Conservation (phyloP, 2,888 invertebrate genomes). For the Pilophorus perplexus region DNA sequence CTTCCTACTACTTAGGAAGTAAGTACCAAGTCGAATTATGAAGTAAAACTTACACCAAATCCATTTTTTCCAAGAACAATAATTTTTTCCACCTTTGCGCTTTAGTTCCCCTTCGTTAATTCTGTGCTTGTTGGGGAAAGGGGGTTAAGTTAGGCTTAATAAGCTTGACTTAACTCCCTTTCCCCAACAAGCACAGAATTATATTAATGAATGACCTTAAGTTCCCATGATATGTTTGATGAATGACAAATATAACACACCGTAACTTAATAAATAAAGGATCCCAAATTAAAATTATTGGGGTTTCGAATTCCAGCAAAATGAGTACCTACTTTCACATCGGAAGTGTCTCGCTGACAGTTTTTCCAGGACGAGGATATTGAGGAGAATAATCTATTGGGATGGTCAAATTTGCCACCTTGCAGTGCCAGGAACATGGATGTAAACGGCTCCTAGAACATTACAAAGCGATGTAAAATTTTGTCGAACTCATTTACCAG, state of each 20-base stretch:
- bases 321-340: slow-evolving; percentile 75
- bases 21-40: too few relatives aligned
- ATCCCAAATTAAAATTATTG: too few relatives aligned
- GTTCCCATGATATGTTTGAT: too few relatives aligned
- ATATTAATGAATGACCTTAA: too few relatives aligned
- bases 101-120: too few relatives aligned
- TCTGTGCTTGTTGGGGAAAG: too few relatives aligned
- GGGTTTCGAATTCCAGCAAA: too few relatives aligned
- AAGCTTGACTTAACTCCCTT: too few relatives aligned
- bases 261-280: background rate
- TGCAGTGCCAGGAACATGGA: slow-evolving; percentile 97
- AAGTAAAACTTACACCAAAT: too few relatives aligned
- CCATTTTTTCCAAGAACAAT: background rate
- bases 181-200: too few relatives aligned
- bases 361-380: slow-evolving; percentile 97
- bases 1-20: too few relatives aligned
- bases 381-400: slow-evolving; percentile 93
- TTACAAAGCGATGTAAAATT: background rate
- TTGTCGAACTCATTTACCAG: background rate
- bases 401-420: slow-evolving; percentile 98
- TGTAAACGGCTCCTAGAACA: slow-evolving; percentile 91
- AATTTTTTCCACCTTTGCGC: background rate
- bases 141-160: too few relatives aligned
- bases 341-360: slow-evolving; percentile 97
- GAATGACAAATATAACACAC: background rate